Evolutionary conservation across 2,113 vertebrate genomes (phyloP).

Genomic region (Hemiscyllium ocellatum): DNA sequence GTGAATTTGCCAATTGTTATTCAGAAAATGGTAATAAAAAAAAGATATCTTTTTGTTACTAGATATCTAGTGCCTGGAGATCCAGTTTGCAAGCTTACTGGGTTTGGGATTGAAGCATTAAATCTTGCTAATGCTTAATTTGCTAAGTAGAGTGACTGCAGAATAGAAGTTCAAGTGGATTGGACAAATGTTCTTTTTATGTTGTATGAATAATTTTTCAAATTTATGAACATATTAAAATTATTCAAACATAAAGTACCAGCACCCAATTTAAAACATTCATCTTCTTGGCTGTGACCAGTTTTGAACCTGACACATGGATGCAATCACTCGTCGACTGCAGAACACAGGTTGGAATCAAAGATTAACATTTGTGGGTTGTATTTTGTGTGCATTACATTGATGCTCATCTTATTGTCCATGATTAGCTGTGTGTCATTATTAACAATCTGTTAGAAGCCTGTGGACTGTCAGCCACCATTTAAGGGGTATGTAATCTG

Average conservation of each 20-base stretch:
- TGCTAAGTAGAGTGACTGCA: not conserved
- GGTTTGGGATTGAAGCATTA: not conserved
- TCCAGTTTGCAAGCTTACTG: not conserved
- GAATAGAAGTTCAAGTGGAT: not conserved
- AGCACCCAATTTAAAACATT: not conserved
- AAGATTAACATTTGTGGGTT: not conserved
- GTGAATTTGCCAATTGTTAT: not conserved
- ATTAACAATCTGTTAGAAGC: not conserved
- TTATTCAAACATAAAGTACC: not conserved
- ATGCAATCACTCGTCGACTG: not conserved
- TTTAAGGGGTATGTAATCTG: not conserved
- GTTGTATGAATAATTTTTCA: constrained; percentile 1
- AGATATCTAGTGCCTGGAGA: not conserved
- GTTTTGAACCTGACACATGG: not conserved
- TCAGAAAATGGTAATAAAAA: not conserved
- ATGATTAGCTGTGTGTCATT: not conserved
- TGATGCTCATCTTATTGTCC: not conserved
- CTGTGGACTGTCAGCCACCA: not conserved
- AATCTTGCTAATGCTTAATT: constrained; percentile 14
- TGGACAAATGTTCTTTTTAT: constrained; percentile 12
- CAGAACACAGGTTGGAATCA: not conserved
- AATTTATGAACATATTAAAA: not conserved
- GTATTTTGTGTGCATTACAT: not conserved
- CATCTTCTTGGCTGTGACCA: not conserved
- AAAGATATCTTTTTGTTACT: not conserved